Base-by-base conservation (phyloP, 2,888 invertebrate species). In the Stenichneumon culpator region DNA sequence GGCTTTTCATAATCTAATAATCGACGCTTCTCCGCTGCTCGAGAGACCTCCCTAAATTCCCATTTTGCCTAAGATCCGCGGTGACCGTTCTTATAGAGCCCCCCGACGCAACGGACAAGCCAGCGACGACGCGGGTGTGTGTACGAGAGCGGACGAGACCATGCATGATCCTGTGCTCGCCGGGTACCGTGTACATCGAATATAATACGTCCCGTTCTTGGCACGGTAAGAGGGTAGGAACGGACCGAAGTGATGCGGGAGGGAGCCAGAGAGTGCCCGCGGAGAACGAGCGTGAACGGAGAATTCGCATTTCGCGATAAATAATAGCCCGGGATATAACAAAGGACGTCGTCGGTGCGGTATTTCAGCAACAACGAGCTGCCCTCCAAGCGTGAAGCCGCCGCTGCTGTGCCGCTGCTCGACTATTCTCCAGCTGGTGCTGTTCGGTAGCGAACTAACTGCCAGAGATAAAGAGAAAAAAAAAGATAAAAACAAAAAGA, bases 261-360 rank as follows among this genome's bases (percentile, higher is more conserved):
- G 9, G 22, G 54, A 54, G 54, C 54, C 2, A 54, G 54, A n/a
- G n/a, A 5, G 22, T 22, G 19, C 11, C 19, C 9, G 54, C 7
- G 54, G 47, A 63, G 52, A 78, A 74, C 32, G 32, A 60, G 72
- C 68, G 73, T 47, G 79, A 67, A 68, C 63, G 39, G 47, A 67
- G 70, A 70, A 82, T 79, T 79, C 82, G 74, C 68, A 79, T 84
- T 77, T 82, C 81, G 79, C 70, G 79, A 84, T 82, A 82, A 84
- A 84, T 82, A 84, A 84, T 82, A 65, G 82, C 54, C 78, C 47
- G 60, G 32, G 25, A 6, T 84, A 79, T 82, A 84, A 84, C 84
- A 84, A 82, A 79, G 67, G 67, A 82, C 54, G 52, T 65, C 74
- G 80, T 78, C 28, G 73, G 36, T 44, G 74, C 63, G 70, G 68